These are phyloP conservation scores for Rhizoglyphus robini DNA, from an alignment of 1,140 invertebrate genomes.

Conservation along the genomic window DNA sequence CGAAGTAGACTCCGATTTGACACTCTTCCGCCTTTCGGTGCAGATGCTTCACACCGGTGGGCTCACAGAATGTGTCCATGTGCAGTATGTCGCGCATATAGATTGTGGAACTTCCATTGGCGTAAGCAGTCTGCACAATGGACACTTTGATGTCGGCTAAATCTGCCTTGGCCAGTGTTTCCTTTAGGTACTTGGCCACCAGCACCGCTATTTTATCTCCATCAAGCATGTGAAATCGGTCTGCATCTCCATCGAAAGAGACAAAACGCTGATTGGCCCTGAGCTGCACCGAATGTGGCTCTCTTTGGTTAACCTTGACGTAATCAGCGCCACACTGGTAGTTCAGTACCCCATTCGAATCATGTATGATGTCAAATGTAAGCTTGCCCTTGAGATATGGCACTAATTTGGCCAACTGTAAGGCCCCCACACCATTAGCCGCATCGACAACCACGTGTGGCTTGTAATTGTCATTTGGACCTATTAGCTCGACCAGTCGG, in stretches of 20 bases:
- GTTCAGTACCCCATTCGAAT: slow-evolving; percentile 24
- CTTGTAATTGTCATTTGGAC: slow-evolving; percentile 19
- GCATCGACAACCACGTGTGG: slow-evolving; percentile 51
- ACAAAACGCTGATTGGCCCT: slow-evolving; percentile 52
- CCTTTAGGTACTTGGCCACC: slow-evolving; percentile 60
- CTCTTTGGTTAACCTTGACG: slow-evolving; percentile 70
- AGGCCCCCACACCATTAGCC: slow-evolving; percentile 85
- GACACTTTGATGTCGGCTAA: slow-evolving; percentile 56
- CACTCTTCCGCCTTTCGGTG: slow-evolving; percentile 76
- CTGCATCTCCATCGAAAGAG: slow-evolving; percentile 93
- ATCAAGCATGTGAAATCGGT: slow-evolving; percentile 81
- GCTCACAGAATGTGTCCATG: slow-evolving; percentile 49
- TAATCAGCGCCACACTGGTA: slow-evolving; percentile 79
- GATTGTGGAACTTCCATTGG: slow-evolving; percentile 86
- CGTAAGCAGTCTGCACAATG: slow-evolving; percentile 93
- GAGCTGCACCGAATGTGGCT: slow-evolving; percentile 46
- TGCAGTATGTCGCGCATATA: slow-evolving; percentile 70
- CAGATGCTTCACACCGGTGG: slow-evolving; percentile 96
- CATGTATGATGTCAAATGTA: slow-evolving; percentile 38
- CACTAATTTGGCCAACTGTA: slow-evolving; percentile 59
- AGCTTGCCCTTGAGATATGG: slow-evolving; percentile 34
- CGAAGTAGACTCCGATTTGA: slow-evolving; percentile 96
- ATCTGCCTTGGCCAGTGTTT: slow-evolving; percentile 50
- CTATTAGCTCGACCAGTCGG: slow-evolving; percentile 34
- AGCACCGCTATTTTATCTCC: slow-evolving; percentile 91